Evolutionary conservation across 2,113 vertebrate genomes (phyloP).

Genomic region (Bos javanicus): DNA sequence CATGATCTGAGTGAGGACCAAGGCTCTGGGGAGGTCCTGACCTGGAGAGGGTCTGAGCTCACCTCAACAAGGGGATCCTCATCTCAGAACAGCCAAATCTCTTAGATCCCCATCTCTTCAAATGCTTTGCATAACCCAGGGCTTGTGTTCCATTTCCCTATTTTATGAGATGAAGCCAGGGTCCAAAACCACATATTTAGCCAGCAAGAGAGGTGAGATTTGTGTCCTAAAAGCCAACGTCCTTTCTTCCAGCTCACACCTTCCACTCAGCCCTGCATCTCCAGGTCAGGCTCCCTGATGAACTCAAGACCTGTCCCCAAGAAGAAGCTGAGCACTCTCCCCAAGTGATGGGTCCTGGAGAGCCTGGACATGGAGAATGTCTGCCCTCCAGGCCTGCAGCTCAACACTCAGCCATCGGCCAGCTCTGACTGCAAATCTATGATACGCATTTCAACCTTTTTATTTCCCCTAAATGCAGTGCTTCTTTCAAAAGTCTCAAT

Average conservation of each 20-base stretch:
- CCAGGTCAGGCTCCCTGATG: neutral
- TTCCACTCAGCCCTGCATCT: neutral
- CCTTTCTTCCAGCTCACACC: accelerated
- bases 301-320: accelerated
- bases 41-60: neutral
- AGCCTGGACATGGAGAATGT: accelerated
- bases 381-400: accelerated
- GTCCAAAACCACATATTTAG: accelerated
- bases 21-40: neutral
- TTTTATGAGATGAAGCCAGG: neutral
- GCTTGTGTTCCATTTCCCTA: accelerated
- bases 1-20: accelerated
- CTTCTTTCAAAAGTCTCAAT: accelerated
- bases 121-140: accelerated
- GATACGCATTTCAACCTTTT: neutral
- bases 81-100: neutral
- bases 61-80: accelerated
- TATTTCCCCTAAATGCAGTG: neutral
- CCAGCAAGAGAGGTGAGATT: accelerated
- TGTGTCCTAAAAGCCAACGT: accelerated
- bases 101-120: accelerated
- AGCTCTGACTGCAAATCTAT: neutral
- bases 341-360: accelerated
- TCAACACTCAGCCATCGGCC: neutral
- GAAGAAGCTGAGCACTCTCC: accelerated